These are phyloP conservation scores for Gymnopithys bicolor DNA, from an alignment of 2,797 vertebrate genomes.

Conservation along the genomic window DNA sequence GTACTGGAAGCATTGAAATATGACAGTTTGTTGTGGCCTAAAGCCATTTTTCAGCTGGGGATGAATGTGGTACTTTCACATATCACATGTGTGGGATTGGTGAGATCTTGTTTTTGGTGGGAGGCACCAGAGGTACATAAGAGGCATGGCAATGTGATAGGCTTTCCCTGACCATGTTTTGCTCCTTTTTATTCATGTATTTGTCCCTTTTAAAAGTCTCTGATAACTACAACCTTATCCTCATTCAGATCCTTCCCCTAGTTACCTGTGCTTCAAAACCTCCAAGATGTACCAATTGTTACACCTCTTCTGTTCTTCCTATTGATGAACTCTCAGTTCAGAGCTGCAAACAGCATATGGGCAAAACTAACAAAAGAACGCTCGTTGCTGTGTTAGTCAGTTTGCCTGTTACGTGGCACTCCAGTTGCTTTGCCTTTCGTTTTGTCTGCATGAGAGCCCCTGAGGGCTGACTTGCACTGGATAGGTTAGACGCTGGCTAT, in stretches of 20 bases:
- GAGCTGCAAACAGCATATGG: neutral
- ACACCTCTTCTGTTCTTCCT: neutral
- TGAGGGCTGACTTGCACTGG: neutral
- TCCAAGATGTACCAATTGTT: neutral
- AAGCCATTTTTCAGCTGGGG: neutral
- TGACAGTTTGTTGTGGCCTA: neutral
- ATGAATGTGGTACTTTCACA: neutral
- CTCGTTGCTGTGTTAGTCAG: neutral
- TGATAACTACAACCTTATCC: neutral
- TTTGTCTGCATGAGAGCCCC: neutral
- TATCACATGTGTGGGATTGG: neutral
- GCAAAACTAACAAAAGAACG: neutral
- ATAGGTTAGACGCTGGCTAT: neutral
- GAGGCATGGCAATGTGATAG: neutral
- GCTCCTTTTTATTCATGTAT: neutral
- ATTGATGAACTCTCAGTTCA: neutral
- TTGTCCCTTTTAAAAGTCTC: neutral
- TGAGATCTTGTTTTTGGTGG: neutral
- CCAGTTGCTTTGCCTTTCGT: neutral
- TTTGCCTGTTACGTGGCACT: neutral
- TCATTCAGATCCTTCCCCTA: neutral
- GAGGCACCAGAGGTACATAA: neutral
- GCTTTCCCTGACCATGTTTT: neutral
- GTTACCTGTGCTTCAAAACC: neutral
- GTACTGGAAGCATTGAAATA: neutral